Base-by-base conservation (phyloP, 2,888 invertebrate species). In the Sicus ferrugineus region DNA sequence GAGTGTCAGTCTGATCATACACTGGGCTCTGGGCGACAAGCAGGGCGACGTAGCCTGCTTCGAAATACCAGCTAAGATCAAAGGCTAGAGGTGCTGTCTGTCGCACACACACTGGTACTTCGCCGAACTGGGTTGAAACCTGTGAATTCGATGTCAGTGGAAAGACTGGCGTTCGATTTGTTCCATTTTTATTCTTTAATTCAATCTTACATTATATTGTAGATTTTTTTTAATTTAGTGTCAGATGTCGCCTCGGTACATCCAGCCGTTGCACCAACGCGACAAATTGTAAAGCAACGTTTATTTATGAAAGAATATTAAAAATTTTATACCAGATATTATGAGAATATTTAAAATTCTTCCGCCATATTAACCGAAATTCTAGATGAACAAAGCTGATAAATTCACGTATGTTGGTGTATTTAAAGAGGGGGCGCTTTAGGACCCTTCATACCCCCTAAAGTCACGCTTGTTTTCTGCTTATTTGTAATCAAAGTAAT, bases 1-100 rank as follows among this genome's bases (percentile, higher is more conserved):
- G 1, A 77, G 78, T 0, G 77, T 89, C 2, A 81, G 84, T 26
- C 78, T 89, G n/a, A 85, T 83, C 9, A 91, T 93, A 0, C 89
- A 89, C 74, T 93, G 92, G 91, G 88, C 87, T 0, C 82, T 93
- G 62, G 81, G 81, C 28, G 83, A 85, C 23, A 80, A 83, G 3
- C 78, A 87, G 2, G 84, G 87, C 6, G 85, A 88, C 69, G 78
- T 90, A 0, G 82, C 79, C 28, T 93, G 93, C 79, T 93, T 93
- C 84, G 88, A 90, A 84, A 88, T 92, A 50, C 89, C 89, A 2
- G 90, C 90, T n/a, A 90, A 86, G 80, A 93, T 92, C 75, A 86
- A 82, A 75, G 78, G 80, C 54, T 80, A 79, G 67, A 26, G 19
- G 19, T 28, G 30, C n/a, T 46, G 46, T 16, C 14, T 16, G 14